Conservation (phyloP, 2,797 vertebrate species). For the Enteromius radiatus region DNA sequence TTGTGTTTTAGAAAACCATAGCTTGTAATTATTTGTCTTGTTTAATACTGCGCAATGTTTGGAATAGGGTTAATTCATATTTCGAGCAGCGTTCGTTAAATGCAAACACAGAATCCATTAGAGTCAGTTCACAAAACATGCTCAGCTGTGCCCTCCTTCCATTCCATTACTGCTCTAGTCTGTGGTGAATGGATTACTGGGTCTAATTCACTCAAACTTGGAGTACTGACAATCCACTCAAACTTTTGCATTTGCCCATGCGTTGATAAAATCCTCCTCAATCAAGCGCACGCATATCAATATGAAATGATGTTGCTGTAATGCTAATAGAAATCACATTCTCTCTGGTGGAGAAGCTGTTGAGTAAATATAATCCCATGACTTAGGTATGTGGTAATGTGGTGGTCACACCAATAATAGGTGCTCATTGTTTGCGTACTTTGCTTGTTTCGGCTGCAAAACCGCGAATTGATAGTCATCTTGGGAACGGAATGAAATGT, state of each 20-base stretch:
- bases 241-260: slow-evolving; percentile 53
- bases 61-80: slow-evolving; percentile 31
- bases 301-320: slow-evolving; percentile 45
- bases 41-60: slow-evolving; percentile 44
- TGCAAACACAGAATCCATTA: slow-evolving; percentile 46
- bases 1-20: slow-evolving; percentile 45
- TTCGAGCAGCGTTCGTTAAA: slow-evolving; percentile 25
- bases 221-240: slow-evolving; percentile 38
- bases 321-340: not conserved
- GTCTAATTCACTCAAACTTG: slow-evolving; percentile 53
- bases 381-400: slow-evolving; percentile 23
- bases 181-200: slow-evolving; percentile 49
- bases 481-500: slow-evolving; percentile 66
- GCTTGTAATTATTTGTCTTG: slow-evolving; percentile 54
- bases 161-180: slow-evolving; percentile 26
- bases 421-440: slow-evolving; percentile 25
- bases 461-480: slow-evolving; percentile 54
- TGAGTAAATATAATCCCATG: slow-evolving; percentile 19
- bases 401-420: slow-evolving; percentile 24
- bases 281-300: slow-evolving; percentile 50
- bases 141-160: slow-evolving; percentile 13
- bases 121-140: slow-evolving; percentile 39
- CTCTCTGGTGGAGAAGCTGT: not conserved
- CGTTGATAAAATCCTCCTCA: slow-evolving; percentile 62
- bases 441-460: slow-evolving; percentile 52